A percentile compares a stretch with the other conserved stretches of the same genome.
Evolutionary conservation across 2,113 vertebrate species (phyloP).

Genomic region (Anas platyrhynchos): DNA sequence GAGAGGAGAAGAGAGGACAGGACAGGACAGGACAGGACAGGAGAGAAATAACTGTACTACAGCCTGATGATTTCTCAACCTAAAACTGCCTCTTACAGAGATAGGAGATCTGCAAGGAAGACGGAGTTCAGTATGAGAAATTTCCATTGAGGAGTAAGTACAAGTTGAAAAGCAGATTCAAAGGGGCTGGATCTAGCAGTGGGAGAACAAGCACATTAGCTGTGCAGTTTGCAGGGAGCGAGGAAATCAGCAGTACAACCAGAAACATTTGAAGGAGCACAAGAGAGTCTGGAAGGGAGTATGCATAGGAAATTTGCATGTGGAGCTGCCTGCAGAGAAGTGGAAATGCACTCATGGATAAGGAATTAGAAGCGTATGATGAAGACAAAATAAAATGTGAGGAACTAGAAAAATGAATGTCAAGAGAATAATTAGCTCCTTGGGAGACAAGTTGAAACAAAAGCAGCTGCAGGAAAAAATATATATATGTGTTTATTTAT

Average conservation of each 20-base stretch:
- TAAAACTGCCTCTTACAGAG: not conserved
- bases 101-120: not conserved
- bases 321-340: not conserved
- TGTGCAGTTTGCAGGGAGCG: not conserved
- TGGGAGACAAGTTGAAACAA: fast-evolving
- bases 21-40: too few relatives aligned
- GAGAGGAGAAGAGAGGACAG: too few relatives aligned
- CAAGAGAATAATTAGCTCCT: not conserved
- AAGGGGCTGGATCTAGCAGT: not conserved
- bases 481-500: too few relatives aligned
- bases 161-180: not conserved
- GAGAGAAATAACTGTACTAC: not conserved
- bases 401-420: not conserved
- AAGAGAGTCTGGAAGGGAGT: not conserved
- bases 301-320: not conserved
- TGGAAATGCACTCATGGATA: fast-evolving
- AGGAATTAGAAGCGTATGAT: not conserved
- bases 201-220: not conserved
- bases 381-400: not conserved
- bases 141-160: not conserved
- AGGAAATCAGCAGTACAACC: fast-evolving
- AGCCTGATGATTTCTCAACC: not conserved
- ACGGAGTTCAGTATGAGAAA: not conserved
- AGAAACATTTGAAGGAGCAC: not conserved
- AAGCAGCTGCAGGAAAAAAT: not conserved